Conservation (phyloP, 2,113 vertebrate species). For the Antechinus flavipes region DNA sequence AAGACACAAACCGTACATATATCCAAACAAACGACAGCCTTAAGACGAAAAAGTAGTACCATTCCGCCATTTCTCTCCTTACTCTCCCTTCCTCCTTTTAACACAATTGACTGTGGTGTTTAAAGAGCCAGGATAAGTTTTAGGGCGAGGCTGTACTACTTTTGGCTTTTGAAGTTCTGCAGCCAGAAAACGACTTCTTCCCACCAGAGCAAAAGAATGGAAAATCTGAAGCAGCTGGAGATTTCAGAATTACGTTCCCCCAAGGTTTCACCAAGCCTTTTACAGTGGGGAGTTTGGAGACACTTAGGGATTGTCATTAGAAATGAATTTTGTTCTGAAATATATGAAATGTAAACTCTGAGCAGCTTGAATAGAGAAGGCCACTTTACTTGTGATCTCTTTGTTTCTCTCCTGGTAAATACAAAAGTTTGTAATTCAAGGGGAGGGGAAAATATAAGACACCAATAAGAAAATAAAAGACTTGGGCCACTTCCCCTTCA, state of each 20-base stretch:
- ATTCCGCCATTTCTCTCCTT: background rate
- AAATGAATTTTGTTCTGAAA: conserved; percentile 4
- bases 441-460: background rate
- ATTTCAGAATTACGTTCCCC: conserved; percentile 21
- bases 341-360: conserved; percentile 24
- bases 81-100: background rate
- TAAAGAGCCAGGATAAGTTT: background rate
- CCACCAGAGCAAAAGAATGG: conserved; percentile 38
- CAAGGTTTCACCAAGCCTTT: conserved; percentile 29
- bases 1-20: background rate
- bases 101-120: background rate
- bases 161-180: conserved; percentile 34
- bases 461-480: conserved; percentile 40
- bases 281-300: background rate
- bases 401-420: conserved; percentile 36
- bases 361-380: background rate
- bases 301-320: conserved; percentile 5
- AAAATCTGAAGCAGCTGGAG: conserved; percentile 64
- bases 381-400: background rate
- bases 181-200: conserved; percentile 49
- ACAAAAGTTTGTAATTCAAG: conserved; percentile 29
- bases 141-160: conserved; percentile 17
- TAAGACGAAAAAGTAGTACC: background rate
- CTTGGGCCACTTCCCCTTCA: conserved; percentile 43
- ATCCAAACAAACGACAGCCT: background rate